Evolutionary conservation across 2,113 vertebrate species (phyloP), one percentile per base, ranked within the genome.

Genomic region (Hemibates koningsi): DNA sequence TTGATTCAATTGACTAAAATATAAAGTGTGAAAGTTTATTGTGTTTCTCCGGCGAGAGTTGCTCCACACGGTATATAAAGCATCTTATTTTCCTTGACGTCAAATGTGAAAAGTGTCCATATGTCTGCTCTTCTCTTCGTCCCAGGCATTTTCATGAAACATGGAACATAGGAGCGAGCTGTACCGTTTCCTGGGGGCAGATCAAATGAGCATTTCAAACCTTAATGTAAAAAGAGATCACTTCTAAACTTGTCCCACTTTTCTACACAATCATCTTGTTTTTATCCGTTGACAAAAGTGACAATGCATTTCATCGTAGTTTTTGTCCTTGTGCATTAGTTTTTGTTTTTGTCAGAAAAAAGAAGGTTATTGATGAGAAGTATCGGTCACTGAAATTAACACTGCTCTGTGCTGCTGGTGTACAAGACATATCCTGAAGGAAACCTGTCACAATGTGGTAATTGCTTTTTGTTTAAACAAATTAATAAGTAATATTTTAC

Each of bases 191-290:
- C 61, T 36, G 17, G 17, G 32, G 59, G 17, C 32, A 63, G 59
- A 0, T 63, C 0, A 63, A 63, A 63, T n/a, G 17, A 0, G 32
- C 29, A 63, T 34, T 34, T 63, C 0, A 11, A 63, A 63, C 6
- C 59, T 66, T 66, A 38, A 66, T 38, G 61, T 34, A 66, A n/a
- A 66, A 66, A 38, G 34, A 66, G 34, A 66, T 3, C 10, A 21
- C 34, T 66, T 0, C 61, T 36, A 66, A 66, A 66, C 61, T 66
- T 66, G 10, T 38, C 17, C 61, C 34, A n/a, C 19, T 66, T 66
- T 21, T 38, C 34, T 66, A 38, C 61, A 38, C 34, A 66, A 38
- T 66, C 34, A 66, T 66, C 61, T 66, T 0, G 61, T 38, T 38
- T 8, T 66, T 66, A 38, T 21, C 10, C 1, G 3, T 21, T 66